Evolutionary conservation across 2,113 vertebrate species (phyloP), one percentile per base, ranked within the genome.

Genomic region (Scophthalmus maximus): DNA sequence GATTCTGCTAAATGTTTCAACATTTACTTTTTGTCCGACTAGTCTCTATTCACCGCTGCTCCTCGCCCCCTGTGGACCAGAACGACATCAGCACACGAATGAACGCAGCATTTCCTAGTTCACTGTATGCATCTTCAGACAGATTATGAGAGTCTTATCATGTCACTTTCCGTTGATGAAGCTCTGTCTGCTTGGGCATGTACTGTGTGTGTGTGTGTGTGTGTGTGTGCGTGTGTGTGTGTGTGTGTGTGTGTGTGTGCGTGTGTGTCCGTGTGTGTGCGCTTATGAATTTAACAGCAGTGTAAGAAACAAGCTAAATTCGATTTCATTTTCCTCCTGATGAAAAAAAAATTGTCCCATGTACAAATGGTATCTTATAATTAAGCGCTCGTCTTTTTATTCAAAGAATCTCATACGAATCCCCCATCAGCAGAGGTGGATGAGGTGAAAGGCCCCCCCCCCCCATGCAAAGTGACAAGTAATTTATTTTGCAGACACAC

Each of bases 1-100:
- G 68, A 78, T 38, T 25, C 58, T 78, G 20, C 53, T 79, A 51
- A 79, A 84, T 84, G 71, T 82, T 87, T 81, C 36, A 87, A 27
- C 55, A 42, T 58, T 70, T 44, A 57, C 57, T 75, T 86, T 77
- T 20, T 66, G 58, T 64, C 53, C 7, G 2, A 36, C 57, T 20
- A 29, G 65, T 53, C 47, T 56, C 59, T 57, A 66, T 44, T 50
- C 6, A 47, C n/a, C 8, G 0, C 72, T 34, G 61, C 49, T 47
- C 3, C 52, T 73, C 50, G 25, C 22, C 1, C 61, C 44, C 30
- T 0, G 49, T 3, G 30, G 66, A 63, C 46, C 66, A 58, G 51
- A 56, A 65, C 72, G 20, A 77, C 69, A 73, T 81, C 72, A 6
- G 2, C 30, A 18, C 55, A 26, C 3, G 8, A 25, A 59, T 49